Evolutionary conservation across 1,140 invertebrate species (phyloP).

Genomic region (Antheraea mylitta): DNA sequence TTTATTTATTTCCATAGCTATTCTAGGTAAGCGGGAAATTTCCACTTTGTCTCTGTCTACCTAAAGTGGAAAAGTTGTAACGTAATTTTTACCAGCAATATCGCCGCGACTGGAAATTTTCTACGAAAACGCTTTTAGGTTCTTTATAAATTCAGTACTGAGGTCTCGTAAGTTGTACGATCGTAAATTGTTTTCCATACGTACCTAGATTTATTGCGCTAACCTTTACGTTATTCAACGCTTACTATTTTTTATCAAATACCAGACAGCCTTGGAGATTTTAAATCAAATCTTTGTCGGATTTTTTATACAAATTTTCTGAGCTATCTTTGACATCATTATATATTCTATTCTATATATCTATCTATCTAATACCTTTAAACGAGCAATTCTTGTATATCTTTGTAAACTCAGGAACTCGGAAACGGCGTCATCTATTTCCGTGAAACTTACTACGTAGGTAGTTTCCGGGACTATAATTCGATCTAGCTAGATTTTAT

Average conservation of each 20-base stretch:
- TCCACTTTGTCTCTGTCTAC: neutral
- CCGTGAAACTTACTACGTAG: too few species aligned
- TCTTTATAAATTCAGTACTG: constrained; percentile 1
- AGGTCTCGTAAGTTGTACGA: neutral
- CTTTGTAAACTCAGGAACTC: too few species aligned
- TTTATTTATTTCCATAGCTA: neutral
- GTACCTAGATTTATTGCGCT: neutral
- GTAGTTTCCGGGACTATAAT: too few species aligned
- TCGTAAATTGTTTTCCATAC: constrained; percentile 2
- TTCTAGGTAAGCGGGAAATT: neutral
- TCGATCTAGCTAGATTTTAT: too few species aligned
- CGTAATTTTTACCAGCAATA: constrained; percentile 1
- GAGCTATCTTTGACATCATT: neutral
- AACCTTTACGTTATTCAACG: neutral
- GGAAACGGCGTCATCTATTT: too few species aligned
- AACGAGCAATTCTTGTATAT: too few species aligned
- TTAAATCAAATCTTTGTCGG: neutral
- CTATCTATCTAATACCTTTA: too few species aligned
- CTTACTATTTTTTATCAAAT: neutral
- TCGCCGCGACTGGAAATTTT: neutral
- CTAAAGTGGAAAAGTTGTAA: constrained; percentile 2
- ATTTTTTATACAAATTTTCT: neutral
- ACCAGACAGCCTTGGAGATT: neutral
- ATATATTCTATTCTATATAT: too few species aligned
- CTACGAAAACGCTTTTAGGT: neutral